These are phyloP conservation scores for Cydia pomonella DNA, from an alignment of 1,140 invertebrate species.

Conservation along the genomic window DNA sequence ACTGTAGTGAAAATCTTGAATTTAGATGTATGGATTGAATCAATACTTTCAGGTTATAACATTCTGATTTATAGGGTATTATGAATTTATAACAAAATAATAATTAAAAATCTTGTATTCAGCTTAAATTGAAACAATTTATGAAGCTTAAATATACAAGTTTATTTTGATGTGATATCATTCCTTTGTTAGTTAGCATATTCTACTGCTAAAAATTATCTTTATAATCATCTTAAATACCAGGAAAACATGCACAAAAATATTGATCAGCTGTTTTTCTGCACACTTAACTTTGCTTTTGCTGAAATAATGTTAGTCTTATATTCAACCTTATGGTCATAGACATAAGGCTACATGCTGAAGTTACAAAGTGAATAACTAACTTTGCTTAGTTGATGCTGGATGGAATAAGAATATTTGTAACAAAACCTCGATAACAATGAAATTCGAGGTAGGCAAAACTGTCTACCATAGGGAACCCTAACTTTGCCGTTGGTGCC, in stretches of 20 bases:
- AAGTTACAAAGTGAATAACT: constrained; percentile 3
- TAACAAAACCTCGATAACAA: no score
- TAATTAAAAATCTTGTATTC: neutral
- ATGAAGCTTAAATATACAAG: neutral
- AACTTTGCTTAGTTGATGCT: neutral
- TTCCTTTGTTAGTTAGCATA: neutral
- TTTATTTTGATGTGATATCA: neutral
- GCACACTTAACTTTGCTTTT: constrained; percentile 13
- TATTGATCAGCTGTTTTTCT: constrained; percentile 32
- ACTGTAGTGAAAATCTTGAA: no score
- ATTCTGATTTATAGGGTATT: neutral
- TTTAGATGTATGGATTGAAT: neutral
- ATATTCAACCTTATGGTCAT: constrained; percentile 2
- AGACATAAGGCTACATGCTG: neutral
- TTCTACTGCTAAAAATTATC: neutral
- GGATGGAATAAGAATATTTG: neutral
- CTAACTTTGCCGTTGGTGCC: no score
- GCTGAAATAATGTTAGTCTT: neutral
- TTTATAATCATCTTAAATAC: neutral
- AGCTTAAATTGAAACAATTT: neutral
- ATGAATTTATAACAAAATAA: neutral
- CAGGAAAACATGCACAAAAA: neutral
- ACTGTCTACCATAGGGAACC: no score
- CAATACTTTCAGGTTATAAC: constrained; percentile 7
- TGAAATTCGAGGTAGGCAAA: no score